Base-by-base conservation (phyloP, 2,797 vertebrate genomes). In the Austrolebias charrua region DNA sequence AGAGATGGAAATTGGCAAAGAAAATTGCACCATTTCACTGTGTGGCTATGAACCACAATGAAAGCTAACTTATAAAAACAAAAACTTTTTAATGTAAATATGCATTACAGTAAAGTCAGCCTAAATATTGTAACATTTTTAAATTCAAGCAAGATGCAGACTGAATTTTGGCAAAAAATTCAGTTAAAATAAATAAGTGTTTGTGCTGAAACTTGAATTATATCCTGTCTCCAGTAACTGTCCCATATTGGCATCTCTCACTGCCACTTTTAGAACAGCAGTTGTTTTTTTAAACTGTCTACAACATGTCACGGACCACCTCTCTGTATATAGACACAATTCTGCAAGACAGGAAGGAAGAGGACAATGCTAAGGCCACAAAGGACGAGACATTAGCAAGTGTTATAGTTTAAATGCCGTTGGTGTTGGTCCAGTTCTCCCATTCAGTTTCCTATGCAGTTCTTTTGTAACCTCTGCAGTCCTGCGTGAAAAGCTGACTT, bases 391-490 rank as follows among this genome's bases (percentile, higher is more conserved):
- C 87, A 85, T 85, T 81, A 70, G 68, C 33, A 7, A 66, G 66
- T 66, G 63, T 75, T 77, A 66, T 72, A n/a, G 56, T 71, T 70
- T 40, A 40, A 53, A 59, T 61, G 76, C 60, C 60, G 68, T 66
- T 79, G 66, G 69, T 84, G 69, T 75, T 40, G 12, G 68, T 75
- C 74, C 73, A 75, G 55, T 55, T 63, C 63, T 69, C 66, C 73
- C 48, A 76, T 63, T 76, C 84, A 65, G 65, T 80, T 82, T n/a
- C 67, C 73, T 81, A 47, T 18, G 10, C 79, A 51, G 66, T 63
- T 75, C 81, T 85, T 89, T 88, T 88, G 72, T 87, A 86, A 81
- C 82, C 75, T 84, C 80, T 81, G 75, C 76, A 77, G 49, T 80
- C 71, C 53, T 70, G 60, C 75, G 56, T 85, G 85, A 89, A 88